A percentile compares a stretch with the other conserved stretches of the same genome.
phyloP scores from a whole-genome alignment of 2,113 vertebrate species.

The Leucoraja erinaceus region DNA sequence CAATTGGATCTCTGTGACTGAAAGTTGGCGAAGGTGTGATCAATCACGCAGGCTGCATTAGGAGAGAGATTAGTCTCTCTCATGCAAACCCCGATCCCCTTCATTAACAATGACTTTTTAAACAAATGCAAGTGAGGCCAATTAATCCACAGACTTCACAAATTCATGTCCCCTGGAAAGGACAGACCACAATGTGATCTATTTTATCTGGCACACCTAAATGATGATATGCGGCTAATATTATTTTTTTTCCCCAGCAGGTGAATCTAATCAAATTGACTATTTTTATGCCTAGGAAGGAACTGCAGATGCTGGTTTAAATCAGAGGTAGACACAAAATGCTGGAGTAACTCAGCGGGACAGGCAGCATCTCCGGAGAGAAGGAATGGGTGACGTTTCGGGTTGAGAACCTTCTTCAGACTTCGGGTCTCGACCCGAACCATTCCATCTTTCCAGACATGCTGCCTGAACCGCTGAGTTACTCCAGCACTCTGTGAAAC shows the following conservation, averaged over 20 bases:
- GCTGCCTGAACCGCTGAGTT: no score
- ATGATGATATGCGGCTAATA: neutral
- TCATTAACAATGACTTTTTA: conserved; percentile 26
- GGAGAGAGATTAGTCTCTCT: neutral
- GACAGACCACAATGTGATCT: neutral
- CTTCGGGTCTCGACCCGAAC: no score
- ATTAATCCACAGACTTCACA: neutral
- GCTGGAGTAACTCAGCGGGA: no score
- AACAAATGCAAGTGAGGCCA: neutral
- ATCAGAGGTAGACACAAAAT: no score
- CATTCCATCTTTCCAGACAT: no score
- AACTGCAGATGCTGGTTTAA: no score
- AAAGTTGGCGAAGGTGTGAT: conserved; percentile 4
- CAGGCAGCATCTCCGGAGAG: no score
- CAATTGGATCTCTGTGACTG: conserved; percentile 17
- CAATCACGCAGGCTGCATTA: neutral
- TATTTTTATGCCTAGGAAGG: neutral
- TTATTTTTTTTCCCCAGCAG: neutral
- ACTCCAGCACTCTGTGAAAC: no score
- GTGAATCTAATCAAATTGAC: neutral
- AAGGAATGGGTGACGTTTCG: no score
- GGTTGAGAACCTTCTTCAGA: no score
- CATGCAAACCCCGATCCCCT: neutral
- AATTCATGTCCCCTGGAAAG: neutral
- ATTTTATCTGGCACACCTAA: neutral